A percentile compares a stretch with the other conserved stretches of the same genome.
Evolutionary conservation across 2,797 vertebrate species (phyloP).

Genomic region (Borostomias antarcticus): DNA sequence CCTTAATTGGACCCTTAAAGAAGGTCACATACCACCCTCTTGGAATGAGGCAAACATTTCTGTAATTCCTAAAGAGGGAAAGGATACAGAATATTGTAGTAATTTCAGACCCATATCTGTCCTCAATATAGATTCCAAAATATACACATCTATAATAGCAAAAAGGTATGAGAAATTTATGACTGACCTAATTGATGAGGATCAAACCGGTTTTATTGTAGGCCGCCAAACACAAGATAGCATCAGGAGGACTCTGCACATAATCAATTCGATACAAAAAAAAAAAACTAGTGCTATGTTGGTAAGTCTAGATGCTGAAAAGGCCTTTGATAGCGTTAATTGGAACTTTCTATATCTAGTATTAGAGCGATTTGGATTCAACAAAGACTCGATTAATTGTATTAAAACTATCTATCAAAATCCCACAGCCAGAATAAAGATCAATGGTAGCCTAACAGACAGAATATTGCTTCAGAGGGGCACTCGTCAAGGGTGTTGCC

Average conservation of each 20-base stretch:
- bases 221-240: slow-evolving; percentile 12
- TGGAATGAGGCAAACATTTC: slow-evolving; percentile 11
- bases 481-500: no score
- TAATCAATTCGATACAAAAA: no score
- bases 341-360: no score
- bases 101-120: neutral
- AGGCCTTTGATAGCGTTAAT: no score
- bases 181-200: no score
- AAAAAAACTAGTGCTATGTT: neutral
- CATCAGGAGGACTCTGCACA: no score
- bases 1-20: slow-evolving; percentile 1
- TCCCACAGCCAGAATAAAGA: no score
- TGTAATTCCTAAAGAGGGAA: slow-evolving; percentile 5
- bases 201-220: slow-evolving; percentile 20
- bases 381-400: no score
- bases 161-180: neutral
- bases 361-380: no score
- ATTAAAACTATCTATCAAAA: no score
- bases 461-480: no score
- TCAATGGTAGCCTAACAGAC: no score
- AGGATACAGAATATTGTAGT: neutral
- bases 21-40: neutral
- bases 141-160: slow-evolving; percentile 1
- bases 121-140: slow-evolving; percentile 11
- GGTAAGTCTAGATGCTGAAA: slow-evolving; percentile 24